Evolutionary conservation across 2,113 vertebrate genomes (phyloP).

Genomic region (Eublepharis macularius): DNA sequence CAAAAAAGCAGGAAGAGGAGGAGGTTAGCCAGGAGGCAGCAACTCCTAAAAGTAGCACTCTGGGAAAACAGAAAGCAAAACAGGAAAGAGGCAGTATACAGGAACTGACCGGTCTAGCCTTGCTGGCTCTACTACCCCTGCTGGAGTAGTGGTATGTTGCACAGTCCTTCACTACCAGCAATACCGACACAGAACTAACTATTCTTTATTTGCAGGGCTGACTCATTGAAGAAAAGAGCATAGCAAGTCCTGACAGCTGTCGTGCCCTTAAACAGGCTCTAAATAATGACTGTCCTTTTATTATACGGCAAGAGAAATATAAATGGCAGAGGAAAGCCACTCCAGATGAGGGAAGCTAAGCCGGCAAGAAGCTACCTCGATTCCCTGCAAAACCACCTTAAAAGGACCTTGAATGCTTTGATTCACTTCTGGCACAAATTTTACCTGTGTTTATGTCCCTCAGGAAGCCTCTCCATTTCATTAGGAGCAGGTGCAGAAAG

Average conservation of each 20-base stretch:
- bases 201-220: conserved; percentile 28
- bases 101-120: no score
- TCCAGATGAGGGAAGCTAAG: neutral
- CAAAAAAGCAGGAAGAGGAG: no score
- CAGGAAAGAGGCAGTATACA: no score
- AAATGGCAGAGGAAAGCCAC: conserved; percentile 22
- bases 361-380: neutral
- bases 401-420: neutral
- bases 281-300: conserved; percentile 54
- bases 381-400: neutral
- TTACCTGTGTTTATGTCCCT: neutral
- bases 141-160: no score
- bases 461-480: neutral
- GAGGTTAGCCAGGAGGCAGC: no score
- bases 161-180: neutral
- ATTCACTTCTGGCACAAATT: neutral
- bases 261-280: conserved; percentile 15
- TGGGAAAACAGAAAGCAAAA: no score
- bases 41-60: no score
- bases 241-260: conserved; percentile 39
- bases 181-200: conserved; percentile 27
- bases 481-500: neutral
- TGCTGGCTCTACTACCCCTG: no score
- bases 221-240: conserved; percentile 39
- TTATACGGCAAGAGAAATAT: conserved; percentile 18